Evolutionary conservation across 1,140 invertebrate species (phyloP).

Genomic region (Telenomus remus): DNA sequence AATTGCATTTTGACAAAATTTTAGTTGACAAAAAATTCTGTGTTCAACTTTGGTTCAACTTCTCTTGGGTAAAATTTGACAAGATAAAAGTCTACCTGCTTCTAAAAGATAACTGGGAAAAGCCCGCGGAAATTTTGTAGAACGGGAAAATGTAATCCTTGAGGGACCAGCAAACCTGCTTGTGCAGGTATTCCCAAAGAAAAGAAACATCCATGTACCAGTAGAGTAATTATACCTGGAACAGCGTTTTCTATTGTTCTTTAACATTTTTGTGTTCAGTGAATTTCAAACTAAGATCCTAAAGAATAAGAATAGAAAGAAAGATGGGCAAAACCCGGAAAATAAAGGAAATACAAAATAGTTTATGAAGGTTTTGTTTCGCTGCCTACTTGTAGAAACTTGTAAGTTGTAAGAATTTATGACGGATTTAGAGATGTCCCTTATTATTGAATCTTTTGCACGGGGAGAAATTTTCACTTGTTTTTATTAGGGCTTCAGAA

Average conservation of each 20-base stretch:
- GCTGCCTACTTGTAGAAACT: background rate
- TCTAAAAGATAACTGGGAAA: constrained; percentile 7
- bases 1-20: constrained; percentile 2
- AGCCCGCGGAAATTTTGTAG: background rate
- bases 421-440: background rate
- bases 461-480: background rate
- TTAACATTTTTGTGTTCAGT: constrained; percentile 25
- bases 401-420: background rate
- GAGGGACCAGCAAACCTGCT: constrained; percentile 6
- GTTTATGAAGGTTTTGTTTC: too few species aligned
- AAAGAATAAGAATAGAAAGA: background rate
- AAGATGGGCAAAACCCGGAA: constrained; percentile 22
- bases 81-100: constrained; percentile 18
- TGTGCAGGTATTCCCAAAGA: background rate
- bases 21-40: background rate
- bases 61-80: background rate
- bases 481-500: background rate
- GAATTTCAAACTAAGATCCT: background rate
- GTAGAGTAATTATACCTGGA: constrained; percentile 38
- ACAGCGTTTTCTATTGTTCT: constrained; percentile 18
- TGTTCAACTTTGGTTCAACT: too few species aligned
- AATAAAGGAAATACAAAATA: constrained; percentile 9
- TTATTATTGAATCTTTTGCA: background rate
- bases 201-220: constrained; percentile 12
- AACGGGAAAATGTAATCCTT: constrained; percentile 3